Evolutionary conservation across 2,113 vertebrate species (phyloP).

Genomic region (Procavia capensis): DNA sequence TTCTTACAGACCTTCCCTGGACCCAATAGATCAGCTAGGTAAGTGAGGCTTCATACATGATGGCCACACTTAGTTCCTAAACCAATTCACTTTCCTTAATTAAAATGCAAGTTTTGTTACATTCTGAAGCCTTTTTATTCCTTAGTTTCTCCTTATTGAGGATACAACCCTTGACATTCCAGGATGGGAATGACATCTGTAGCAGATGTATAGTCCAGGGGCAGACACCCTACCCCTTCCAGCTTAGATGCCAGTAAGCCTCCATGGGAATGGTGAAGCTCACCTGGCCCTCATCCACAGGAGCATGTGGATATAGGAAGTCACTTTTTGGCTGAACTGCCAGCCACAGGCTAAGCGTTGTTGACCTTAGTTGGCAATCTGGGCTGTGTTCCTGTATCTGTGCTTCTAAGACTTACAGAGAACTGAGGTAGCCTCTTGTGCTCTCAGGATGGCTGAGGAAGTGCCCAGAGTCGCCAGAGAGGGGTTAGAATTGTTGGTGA

Average conservation of each 20-base stretch:
- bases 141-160: neutral
- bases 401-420: neutral
- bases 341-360: fast-evolving
- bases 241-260: fast-evolving
- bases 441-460: neutral
- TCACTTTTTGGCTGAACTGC: neutral
- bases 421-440: fast-evolving
- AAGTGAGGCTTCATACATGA: conserved; percentile 60
- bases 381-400: neutral
- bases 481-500: neutral
- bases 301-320: too few species aligned
- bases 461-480: too few species aligned
- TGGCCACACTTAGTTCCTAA: neutral
- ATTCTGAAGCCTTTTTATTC: neutral
- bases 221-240: neutral
- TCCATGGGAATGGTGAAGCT: neutral
- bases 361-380: neutral
- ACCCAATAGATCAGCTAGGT: conserved; percentile 81
- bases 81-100: neutral
- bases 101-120: neutral
- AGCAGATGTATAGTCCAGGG: neutral
- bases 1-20: conserved; percentile 84
- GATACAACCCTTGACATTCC: neutral
- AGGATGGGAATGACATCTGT: neutral
- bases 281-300: fast-evolving